These are phyloP conservation scores for Rhabdomys dilectus DNA, from an alignment of 2,113 vertebrate genomes.

Conservation along the genomic window DNA sequence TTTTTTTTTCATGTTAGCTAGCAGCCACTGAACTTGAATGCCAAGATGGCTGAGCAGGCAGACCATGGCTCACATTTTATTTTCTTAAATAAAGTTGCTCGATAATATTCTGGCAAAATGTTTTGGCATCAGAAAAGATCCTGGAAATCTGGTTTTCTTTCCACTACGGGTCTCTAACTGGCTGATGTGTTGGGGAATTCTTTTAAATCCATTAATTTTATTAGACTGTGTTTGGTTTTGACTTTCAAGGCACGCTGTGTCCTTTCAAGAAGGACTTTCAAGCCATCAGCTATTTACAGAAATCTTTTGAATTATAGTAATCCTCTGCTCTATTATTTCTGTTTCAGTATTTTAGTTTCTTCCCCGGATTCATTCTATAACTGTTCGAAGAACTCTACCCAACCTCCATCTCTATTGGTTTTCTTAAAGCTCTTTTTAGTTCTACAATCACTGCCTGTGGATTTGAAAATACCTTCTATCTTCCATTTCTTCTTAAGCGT, in stretches of 20 bases:
- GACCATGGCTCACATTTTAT: background rate
- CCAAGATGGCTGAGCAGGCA: background rate
- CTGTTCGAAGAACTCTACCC: background rate
- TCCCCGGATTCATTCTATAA: background rate
- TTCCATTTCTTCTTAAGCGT: slow-evolving; percentile 28
- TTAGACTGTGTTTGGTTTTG: background rate
- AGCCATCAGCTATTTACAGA: slow-evolving; percentile 7
- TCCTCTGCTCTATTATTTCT: background rate
- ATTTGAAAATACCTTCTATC: background rate
- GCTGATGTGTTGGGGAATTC: background rate
- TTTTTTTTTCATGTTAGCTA: background rate
- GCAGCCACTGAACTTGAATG: background rate
- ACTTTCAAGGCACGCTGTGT: background rate
- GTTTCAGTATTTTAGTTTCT: background rate
- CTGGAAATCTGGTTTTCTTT: slow-evolving; percentile 29
- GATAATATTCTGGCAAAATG: slow-evolving; percentile 4
- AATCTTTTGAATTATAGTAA: background rate
- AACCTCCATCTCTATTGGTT: background rate
- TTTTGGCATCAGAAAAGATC: slow-evolving; percentile 1
- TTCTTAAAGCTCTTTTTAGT: background rate
- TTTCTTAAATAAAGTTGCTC: slow-evolving; percentile 21
- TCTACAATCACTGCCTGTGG: background rate
- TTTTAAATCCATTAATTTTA: background rate
- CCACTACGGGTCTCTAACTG: background rate
- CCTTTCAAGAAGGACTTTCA: slow-evolving; percentile 23